Base-by-base conservation (phyloP, 2,888 invertebrate species). In the Thysanoteuthis rhombus region DNA sequence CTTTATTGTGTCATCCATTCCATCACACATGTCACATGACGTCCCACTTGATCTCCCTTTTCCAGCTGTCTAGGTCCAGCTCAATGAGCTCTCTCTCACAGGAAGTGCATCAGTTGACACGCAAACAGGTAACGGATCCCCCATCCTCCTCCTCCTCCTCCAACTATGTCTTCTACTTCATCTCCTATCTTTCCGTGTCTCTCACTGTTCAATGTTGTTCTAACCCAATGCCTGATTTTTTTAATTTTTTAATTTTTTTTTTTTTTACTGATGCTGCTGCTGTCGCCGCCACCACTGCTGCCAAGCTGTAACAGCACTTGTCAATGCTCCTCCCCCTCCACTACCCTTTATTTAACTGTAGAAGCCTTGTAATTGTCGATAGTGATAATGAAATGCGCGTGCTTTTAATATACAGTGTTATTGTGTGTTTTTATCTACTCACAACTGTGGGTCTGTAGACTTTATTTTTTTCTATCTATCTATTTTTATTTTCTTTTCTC, bases 51-150 rank as follows among this genome's bases (percentile, higher is more conserved):
- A 36, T 89, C 92, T 89, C 92, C 93, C 93, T 93, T 93, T 95
- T 95, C 94, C 96, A 96, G 96, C 94, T 96, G 93, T 96, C 96
- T 94, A 95, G 96, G 52, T 95, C 95, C 89, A 96, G 96, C 94
- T 96, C 96, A 58, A 94, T 94, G 94, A 96, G 96, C 94, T 96
- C 96, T 42, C 94, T 96, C 45, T 96, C 96, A 16, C 95, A 94
- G 93, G 96, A 96, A 94, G 95, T 96, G 93, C 95, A 96, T 90
- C 94, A 95, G 92, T 95, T 95, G 93, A 95, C 95, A 92, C 92
- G 40, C 42, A 92, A 92, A 92, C 95, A 96, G 96, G 96, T 96
- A 96, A 95, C 94, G 19, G 19, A 42, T 52, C 93, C 38, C 38
- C 40, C 75, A 92, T 40, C 47, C 38, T 36, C 47, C n/a, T 47